These are phyloP conservation scores for Tachycineta bicolor DNA, from an alignment of 2,113 vertebrate genomes.

Conservation along the genomic window DNA sequence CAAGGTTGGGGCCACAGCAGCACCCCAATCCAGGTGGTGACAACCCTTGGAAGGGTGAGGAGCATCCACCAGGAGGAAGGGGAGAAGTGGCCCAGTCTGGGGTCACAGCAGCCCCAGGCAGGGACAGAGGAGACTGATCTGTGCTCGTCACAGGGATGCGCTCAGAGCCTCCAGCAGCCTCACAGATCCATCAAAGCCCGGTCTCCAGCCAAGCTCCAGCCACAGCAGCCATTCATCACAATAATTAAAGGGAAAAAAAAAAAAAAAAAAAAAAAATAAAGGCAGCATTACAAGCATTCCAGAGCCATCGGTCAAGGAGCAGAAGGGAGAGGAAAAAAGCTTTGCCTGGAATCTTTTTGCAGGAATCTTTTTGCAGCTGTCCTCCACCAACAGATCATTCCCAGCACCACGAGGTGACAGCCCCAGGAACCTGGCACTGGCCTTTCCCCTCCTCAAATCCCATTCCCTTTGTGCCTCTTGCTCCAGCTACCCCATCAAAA, in stretches of 20 bases:
- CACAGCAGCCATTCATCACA: conserved; percentile 1
- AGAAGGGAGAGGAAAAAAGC: background rate
- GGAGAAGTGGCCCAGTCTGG: background rate
- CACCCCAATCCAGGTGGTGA: background rate
- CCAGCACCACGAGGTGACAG: background rate
- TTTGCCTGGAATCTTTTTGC: background rate
- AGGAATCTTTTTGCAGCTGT: background rate
- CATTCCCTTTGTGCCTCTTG: background rate
- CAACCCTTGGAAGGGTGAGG: rapidly evolving
- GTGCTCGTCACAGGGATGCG: rapidly evolving
- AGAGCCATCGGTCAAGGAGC: background rate
- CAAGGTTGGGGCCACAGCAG: background rate
- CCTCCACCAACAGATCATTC: background rate
- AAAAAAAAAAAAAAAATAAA: background rate
- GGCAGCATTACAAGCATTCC: background rate
- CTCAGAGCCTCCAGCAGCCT: background rate
- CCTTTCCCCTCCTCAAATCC: background rate
- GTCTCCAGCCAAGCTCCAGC: background rate
- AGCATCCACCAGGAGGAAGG: rapidly evolving
- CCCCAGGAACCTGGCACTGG: background rate
- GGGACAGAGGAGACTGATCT: background rate
- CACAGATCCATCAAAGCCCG: background rate
- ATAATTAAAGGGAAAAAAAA: background rate
- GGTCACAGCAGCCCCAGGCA: background rate
- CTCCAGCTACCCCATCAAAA: background rate